phyloP scores from a whole-genome alignment of 2,888 invertebrate genomes.

The Cacoxenus indagator region DNA sequence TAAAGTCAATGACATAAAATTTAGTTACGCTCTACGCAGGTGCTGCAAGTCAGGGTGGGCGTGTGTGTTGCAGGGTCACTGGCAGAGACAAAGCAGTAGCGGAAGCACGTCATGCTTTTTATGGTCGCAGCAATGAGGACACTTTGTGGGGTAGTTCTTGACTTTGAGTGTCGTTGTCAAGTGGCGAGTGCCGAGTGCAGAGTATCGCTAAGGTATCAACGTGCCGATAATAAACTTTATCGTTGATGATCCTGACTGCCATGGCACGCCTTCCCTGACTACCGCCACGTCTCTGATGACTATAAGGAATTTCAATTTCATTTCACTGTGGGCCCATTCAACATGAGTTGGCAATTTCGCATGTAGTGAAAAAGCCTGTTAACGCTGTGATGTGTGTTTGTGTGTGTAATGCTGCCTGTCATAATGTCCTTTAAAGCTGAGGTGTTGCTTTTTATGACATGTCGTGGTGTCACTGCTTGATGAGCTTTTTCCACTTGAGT shows the following conservation, averaged over 20 bases:
- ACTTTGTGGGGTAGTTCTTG: conserved; percentile 11
- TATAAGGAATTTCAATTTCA: conserved; percentile 59
- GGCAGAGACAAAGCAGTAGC: conserved; percentile 40
- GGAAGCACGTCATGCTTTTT: conserved; percentile 61
- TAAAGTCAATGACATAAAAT: conserved; percentile 41
- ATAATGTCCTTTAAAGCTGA: conserved; percentile 38
- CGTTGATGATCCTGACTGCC: conserved; percentile 22
- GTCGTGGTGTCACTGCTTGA: conserved; percentile 41
- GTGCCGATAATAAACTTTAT: conserved; percentile 33
- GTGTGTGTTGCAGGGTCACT: background rate
- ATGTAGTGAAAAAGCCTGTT: conserved; percentile 14
- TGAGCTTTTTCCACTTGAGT: conserved; percentile 66
- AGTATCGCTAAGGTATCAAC: conserved; percentile 36
- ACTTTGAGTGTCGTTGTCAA: conserved; percentile 2
- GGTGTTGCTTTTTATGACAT: conserved; percentile 55
- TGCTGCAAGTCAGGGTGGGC: background rate
- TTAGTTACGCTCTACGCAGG: conserved; percentile 57
- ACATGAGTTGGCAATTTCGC: conserved; percentile 23
- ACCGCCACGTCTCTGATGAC: conserved; percentile 47
- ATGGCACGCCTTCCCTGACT: conserved; percentile 22
- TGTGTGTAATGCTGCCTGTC: conserved; percentile 26
- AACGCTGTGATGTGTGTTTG: conserved; percentile 36
- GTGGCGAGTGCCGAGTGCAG: conserved; percentile 27
- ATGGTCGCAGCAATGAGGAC: conserved; percentile 30
- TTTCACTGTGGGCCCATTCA: conserved; percentile 25